Evolutionary conservation across 2,888 invertebrate genomes (phyloP), one percentile per base, ranked within the genome.

Genomic region (Athetis lepigone): DNA sequence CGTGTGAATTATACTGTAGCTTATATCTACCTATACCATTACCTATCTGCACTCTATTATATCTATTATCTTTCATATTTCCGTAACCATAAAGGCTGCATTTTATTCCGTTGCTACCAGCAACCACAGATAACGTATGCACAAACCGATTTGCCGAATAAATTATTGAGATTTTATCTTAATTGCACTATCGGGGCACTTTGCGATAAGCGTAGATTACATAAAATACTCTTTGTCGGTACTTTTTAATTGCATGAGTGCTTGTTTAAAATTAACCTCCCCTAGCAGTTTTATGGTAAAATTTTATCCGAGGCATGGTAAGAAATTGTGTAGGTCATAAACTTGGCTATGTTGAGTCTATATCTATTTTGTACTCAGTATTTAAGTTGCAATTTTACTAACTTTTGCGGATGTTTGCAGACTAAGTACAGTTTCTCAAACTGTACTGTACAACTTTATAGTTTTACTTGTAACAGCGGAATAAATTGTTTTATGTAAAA

Each of bases 151-250:
- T 72, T 80, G 67, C 77, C 62, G 78, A 81, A 83, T 84, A 80
- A 80, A 82, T 82, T 82, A 82, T 84, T 73, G 76, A 81, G 82
- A 84, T 84, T 82, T 83, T 83, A 85, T 84, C 88, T 86, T 88
- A 88, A 88, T 88, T 85, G 83, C 81, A 78, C 82, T 83, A 86
- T 85, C 82, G 71, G 70, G 76, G 74, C 79, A 82, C 74, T 85
- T 80, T 51, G 75, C 77, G 76, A 82, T 83, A 83, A 78, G 60
- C 55, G 62, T 55, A 46, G 65, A 73, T 75, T 81, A 82, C 74
- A 77, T 79, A 74, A 82, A 85, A 83, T 69, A 51, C 47, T 71
- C 79, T 82, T 80, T 79, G 81, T 81, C 84, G 83, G 84, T 62
- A 63, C 63, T 61, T 65, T 62, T 58, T 54, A 54, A 70, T 63